Conservation (phyloP, 2,888 invertebrate species). For the Tanytarsus gracilentus region DNA sequence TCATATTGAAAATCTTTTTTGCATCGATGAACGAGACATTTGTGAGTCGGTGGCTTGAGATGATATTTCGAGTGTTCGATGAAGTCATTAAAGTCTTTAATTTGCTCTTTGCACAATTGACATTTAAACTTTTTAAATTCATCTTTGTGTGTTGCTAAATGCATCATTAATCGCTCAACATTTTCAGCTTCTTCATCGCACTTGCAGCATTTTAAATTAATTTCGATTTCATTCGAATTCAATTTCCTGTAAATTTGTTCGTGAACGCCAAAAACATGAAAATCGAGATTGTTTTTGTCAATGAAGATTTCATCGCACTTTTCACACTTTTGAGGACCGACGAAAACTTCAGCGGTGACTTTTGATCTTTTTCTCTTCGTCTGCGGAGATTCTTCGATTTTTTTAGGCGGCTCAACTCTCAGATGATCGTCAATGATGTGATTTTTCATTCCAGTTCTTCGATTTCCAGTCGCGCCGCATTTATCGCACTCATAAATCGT, state of each 20-base stretch:
- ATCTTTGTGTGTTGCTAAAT: background rate
- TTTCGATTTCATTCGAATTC: background rate
- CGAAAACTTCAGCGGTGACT: background rate
- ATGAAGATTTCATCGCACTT: background rate
- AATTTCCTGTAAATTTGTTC: background rate
- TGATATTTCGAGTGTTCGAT: conserved; percentile 49
- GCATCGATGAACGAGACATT: conserved; percentile 51
- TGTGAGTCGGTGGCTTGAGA: conserved; percentile 45
- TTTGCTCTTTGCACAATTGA: conserved; percentile 45
- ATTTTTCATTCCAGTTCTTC: conserved; percentile 4
- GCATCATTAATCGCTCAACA: background rate
- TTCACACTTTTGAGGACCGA: no score
- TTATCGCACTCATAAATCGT: background rate
- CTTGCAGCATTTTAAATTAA: background rate
- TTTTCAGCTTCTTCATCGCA: background rate
- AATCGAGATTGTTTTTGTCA: background rate
- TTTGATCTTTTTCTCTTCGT: background rate
- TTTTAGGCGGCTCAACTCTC: no score
- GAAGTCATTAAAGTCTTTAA: conserved; percentile 42
- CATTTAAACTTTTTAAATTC: conserved; percentile 36
- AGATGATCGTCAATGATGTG: conserved; percentile 22
- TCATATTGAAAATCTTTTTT: conserved; percentile 49
- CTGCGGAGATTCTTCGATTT: no score
- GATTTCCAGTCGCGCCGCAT: background rate
- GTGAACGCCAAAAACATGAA: background rate